These are phyloP conservation scores for Microcebus murinus DNA, from an alignment of 2,113 vertebrate genomes.

Conservation along the genomic window DNA sequence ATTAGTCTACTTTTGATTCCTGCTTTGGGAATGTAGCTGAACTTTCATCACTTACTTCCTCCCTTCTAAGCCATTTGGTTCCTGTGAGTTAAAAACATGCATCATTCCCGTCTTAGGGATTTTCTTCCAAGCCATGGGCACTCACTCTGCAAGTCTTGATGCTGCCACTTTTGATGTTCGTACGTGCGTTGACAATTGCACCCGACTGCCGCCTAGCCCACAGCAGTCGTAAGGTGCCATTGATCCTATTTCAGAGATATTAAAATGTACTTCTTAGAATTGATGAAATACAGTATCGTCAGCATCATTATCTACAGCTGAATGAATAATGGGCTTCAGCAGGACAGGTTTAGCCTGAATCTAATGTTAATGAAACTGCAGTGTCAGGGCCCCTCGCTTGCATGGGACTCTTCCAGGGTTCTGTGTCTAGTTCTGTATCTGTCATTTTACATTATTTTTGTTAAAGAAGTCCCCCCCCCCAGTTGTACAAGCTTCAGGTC, in stretches of 20 bases:
- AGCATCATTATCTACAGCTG: rapidly evolving
- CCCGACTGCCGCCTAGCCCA: rapidly evolving
- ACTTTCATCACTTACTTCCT: background rate
- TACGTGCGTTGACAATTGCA: rapidly evolving
- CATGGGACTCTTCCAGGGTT: background rate
- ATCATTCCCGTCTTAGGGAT: background rate
- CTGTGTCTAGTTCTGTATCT: background rate
- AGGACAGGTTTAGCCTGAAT: background rate
- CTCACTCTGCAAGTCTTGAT: background rate
- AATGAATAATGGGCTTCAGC: background rate
- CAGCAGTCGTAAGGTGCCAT: background rate
- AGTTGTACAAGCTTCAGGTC: rapidly evolving
- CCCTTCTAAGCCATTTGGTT: background rate
- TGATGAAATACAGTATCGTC: rapidly evolving
- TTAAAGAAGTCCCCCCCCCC: background rate
- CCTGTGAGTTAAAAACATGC: background rate
- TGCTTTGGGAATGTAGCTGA: background rate
- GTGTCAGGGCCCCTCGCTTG: background rate
- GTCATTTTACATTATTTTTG: background rate
- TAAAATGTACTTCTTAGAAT: background rate
- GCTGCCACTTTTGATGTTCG: rapidly evolving
- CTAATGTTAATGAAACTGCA: background rate
- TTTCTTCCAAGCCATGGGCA: background rate
- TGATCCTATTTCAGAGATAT: background rate
- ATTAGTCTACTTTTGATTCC: background rate